phyloP scores from a whole-genome alignment of 2,797 vertebrate species.

The Onychomys torridus region DNA sequence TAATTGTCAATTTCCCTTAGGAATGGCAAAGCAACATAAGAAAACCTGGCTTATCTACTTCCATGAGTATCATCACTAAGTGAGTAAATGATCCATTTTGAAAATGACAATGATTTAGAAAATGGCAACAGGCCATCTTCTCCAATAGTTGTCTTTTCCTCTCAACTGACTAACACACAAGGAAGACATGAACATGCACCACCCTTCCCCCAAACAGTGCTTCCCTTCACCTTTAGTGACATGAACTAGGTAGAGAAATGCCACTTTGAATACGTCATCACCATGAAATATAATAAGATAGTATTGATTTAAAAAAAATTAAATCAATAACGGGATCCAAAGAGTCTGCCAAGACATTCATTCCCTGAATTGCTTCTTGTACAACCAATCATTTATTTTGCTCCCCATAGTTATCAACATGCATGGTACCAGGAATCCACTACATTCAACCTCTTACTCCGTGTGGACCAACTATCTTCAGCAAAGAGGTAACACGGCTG shows the following conservation, averaged over 20 bases:
- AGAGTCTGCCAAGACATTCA: conserved; percentile 22
- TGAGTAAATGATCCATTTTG: conserved; percentile 36
- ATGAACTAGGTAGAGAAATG: neutral
- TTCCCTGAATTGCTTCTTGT: conserved; percentile 43
- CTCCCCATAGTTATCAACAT: neutral
- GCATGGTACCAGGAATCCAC: neutral
- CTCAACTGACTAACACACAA: neutral
- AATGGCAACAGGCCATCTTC: conserved; percentile 20
- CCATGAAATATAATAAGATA: neutral
- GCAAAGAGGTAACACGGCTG: neutral
- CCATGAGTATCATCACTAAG: neutral
- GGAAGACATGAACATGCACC: neutral
- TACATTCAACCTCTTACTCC: neutral
- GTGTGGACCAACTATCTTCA: conserved; percentile 4
- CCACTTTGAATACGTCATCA: neutral
- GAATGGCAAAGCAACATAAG: conserved; percentile 26
- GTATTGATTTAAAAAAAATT: conserved; percentile 43
- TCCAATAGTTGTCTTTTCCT: neutral
- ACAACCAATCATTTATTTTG: conserved; percentile 21
- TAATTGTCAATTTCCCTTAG: conserved; percentile 4
- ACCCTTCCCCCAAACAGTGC: neutral
- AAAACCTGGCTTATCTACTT: conserved; percentile 44
- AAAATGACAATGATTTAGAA: conserved; percentile 61
- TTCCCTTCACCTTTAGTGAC: conserved; percentile 21
- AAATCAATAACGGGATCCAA: conserved; percentile 33